Evolutionary conservation across 2,888 invertebrate genomes (phyloP), one percentile per base, ranked within the genome.

Genomic region (Tribolium freemani): DNA sequence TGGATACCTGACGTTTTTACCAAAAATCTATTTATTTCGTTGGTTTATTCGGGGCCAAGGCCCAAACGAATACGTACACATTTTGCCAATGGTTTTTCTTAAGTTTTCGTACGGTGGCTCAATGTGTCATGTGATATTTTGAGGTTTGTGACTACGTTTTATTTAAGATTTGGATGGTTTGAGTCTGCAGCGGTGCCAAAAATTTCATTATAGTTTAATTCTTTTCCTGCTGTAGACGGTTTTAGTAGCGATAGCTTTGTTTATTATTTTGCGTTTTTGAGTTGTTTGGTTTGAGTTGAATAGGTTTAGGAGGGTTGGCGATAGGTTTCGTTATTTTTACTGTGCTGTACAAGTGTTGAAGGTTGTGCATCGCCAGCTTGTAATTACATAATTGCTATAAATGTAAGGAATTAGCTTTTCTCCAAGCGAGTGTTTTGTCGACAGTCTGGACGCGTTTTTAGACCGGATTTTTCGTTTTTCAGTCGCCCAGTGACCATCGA

Each of bases 121-220:
- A 86, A 86, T 85, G 85, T 86, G 86, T 86, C 84, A 85, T 86
- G 86, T 86, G 86, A 86, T 86, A 86, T 86, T 86, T 86, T 86
- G 84, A 86, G 86, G 86, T 86, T 86, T 85, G 85, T 85, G 85
- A 85, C 80, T 81, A 80, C 78, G 73, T 76, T 80, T 77, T 74
- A 51, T 70, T 57, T 74, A 54, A 63, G 76, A 78, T 57, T 71
- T 56, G 75, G 74, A 71, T 70, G 67, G 66, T 77, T 74, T 73
- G 50, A 74, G 82, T 81, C 82, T 82, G 82, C 82, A 82, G 82
- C 77, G 81, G 82, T 83, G 83, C 83, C 83, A 83, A 83, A 82
- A 77, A 72, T 71, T 54, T 56, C 66, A 57, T 38, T 69, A 16
- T 16, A 10, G 50, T 44, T 69, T 60, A 57, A 63, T 2, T 16